Percentiles rank a stretch among this genome's conserved stretches.
phyloP scores from a whole-genome alignment of 2,888 invertebrate genomes.

The Hoplodrina ambigua region DNA sequence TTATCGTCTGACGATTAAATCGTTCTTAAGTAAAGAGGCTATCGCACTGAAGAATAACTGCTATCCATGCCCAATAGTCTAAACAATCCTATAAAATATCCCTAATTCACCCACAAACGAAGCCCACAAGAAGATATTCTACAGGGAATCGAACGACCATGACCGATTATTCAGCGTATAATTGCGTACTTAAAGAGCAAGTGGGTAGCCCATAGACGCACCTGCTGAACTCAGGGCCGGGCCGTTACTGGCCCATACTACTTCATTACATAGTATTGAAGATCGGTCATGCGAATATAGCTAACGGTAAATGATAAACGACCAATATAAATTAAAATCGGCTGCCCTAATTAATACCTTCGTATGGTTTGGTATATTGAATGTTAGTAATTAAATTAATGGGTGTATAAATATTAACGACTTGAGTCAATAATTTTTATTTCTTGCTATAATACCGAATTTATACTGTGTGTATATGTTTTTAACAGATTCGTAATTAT shows the following conservation, averaged over 20 bases:
- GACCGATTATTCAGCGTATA: slow-evolving; percentile 20
- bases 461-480: not conserved
- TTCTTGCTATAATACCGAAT: not conserved
- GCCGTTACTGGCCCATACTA: slow-evolving; percentile 56
- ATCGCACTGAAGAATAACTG: not conserved
- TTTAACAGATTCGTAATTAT: too few relatives aligned
- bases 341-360: slow-evolving; percentile 37
- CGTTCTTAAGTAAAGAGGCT: not conserved
- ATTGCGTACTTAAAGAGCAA: slow-evolving; percentile 31
- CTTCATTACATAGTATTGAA: slow-evolving; percentile 44
- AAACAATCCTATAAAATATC: not conserved
- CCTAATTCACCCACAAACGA: not conserved
- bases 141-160: slow-evolving; percentile 3
- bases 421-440: not conserved
- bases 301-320: slow-evolving; percentile 54
- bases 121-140: not conserved
- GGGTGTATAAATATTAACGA: not conserved
- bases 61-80: not conserved
- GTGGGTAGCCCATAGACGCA: slow-evolving; percentile 38
- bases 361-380: slow-evolving; percentile 8
- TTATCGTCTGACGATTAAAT: too few relatives aligned
- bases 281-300: slow-evolving; percentile 56
- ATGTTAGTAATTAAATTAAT: slow-evolving; percentile 21
- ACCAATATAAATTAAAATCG: slow-evolving; percentile 23
- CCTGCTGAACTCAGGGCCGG: slow-evolving; percentile 50